Conservation (phyloP, 2,113 vertebrate genomes). For the Fulica atra region DNA sequence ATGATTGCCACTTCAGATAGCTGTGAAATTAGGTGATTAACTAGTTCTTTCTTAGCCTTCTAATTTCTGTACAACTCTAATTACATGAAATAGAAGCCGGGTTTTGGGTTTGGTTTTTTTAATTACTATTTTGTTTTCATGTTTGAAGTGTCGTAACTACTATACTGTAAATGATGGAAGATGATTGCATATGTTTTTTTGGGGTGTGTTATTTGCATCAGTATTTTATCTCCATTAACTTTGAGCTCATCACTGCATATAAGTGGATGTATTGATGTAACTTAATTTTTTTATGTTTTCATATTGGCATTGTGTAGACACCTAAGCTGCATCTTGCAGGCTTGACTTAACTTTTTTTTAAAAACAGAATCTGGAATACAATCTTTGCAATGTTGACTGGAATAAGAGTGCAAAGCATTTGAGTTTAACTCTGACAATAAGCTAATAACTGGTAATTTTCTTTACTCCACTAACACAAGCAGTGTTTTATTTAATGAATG, state of each 20-base stretch:
- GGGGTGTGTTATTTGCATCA: conserved; percentile 92
- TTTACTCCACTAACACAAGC: conserved; percentile 81
- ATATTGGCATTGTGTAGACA: conserved; percentile 91
- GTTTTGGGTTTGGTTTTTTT: conserved; percentile 74
- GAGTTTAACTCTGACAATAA: conserved; percentile 78
- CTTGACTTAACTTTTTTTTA: conserved; percentile 92
- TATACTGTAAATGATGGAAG: conserved; percentile 98
- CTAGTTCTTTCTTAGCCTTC: conserved; percentile 94
- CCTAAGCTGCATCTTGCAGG: conserved; percentile 95
- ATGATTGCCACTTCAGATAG: conserved; percentile 99
- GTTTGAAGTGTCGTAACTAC: conserved; percentile 99
- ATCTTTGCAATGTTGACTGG: conserved; percentile 85
- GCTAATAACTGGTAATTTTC: conserved; percentile 78
- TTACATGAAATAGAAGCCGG: conserved; percentile 95
- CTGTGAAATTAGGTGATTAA: conserved; percentile 99
- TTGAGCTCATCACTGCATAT: conserved; percentile 97
- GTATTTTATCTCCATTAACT: conserved; percentile 99
- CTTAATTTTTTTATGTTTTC: conserved; percentile 97
- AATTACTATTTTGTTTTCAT: conserved; percentile 82
- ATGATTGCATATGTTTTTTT: conserved; percentile 91
- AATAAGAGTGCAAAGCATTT: conserved; percentile 78
- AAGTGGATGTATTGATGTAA: conserved; percentile 94
- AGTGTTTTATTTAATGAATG: conserved; percentile 87
- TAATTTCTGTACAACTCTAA: conserved; percentile 97
- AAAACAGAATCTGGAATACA: conserved; percentile 82